A percentile compares a stretch with the other conserved stretches of the same genome.
These are phyloP conservation scores for Chloroceryle amazona DNA, from an alignment of 2,797 vertebrate species.

Conservation along the genomic window DNA sequence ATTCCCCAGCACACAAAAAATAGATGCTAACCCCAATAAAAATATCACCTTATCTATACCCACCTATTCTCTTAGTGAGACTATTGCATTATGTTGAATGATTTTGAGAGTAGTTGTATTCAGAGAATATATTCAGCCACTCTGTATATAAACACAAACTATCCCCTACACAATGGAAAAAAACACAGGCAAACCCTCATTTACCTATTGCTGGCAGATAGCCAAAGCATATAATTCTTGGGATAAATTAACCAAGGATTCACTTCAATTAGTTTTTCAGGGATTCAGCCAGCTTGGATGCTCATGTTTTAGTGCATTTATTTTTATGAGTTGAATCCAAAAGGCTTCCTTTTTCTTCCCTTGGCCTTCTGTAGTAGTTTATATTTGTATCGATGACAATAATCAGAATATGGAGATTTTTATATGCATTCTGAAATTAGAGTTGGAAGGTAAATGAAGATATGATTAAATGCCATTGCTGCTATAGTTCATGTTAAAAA, in stretches of 20 bases:
- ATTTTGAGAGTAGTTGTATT: background rate
- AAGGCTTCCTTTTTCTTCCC: background rate
- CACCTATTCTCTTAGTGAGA: background rate
- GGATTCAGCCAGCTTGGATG: constrained; percentile 67
- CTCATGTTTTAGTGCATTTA: constrained; percentile 77
- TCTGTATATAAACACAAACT: constrained; percentile 1
- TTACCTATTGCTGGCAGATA: constrained; percentile 76
- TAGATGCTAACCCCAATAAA: background rate
- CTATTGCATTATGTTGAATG: background rate
- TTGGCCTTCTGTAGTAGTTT: background rate
- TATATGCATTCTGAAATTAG: constrained; percentile 37
- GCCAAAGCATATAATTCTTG: constrained; percentile 79
- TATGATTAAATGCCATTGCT: constrained; percentile 61
- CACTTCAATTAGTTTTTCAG: constrained; percentile 81
- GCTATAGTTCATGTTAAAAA: constrained; percentile 56
- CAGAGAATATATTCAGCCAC: background rate
- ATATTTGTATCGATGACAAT: constrained; percentile 41
- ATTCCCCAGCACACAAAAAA: background rate
- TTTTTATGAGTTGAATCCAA: constrained; percentile 20
- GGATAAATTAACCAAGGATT: constrained; percentile 83
- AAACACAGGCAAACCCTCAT: background rate
- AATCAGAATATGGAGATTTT: constrained; percentile 49
- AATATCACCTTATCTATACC: background rate
- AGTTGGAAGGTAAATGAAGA: constrained; percentile 57
- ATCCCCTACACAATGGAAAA: constrained; percentile 52